These are phyloP conservation scores for Pomacea canaliculata DNA, from an alignment of 2,888 invertebrate species.

Conservation along the genomic window DNA sequence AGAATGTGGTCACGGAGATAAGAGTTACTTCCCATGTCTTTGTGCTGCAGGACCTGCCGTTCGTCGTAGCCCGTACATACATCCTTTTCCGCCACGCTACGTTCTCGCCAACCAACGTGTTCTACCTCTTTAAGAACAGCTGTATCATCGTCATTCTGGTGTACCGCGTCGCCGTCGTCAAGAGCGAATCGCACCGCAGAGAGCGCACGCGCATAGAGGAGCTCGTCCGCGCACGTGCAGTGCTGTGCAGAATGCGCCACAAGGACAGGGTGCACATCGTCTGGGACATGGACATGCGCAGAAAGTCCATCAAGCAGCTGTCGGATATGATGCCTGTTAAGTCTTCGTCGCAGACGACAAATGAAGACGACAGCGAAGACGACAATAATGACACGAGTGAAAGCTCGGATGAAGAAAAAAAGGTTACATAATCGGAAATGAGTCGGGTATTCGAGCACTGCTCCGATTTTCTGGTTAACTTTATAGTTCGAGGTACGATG, in stretches of 20 bases:
- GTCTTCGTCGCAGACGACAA: too few relatives aligned
- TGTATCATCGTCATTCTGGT: background rate
- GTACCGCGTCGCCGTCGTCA: background rate
- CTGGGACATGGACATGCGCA: background rate
- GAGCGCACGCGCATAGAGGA: background rate
- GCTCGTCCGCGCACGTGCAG: background rate
- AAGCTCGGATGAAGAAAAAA: too few relatives aligned
- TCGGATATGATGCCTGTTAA: too few relatives aligned
- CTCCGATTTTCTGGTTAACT: too few relatives aligned
- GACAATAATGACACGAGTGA: too few relatives aligned
- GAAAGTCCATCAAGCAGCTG: background rate
- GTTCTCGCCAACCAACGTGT: background rate
- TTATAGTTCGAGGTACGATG: too few relatives aligned
- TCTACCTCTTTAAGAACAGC: background rate
- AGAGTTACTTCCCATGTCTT: background rate
- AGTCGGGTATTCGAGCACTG: too few relatives aligned
- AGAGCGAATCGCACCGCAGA: background rate
- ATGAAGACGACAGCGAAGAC: too few relatives aligned
- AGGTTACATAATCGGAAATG: too few relatives aligned
- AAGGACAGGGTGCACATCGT: background rate
- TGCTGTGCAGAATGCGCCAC: too few relatives aligned
- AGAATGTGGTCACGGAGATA: too few relatives aligned
- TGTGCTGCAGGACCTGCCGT: background rate
- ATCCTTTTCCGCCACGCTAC: background rate
- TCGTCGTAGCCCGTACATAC: background rate